These are phyloP conservation scores for Tipula helvola DNA, from an alignment of 2,888 invertebrate genomes.

Conservation along the genomic window DNA sequence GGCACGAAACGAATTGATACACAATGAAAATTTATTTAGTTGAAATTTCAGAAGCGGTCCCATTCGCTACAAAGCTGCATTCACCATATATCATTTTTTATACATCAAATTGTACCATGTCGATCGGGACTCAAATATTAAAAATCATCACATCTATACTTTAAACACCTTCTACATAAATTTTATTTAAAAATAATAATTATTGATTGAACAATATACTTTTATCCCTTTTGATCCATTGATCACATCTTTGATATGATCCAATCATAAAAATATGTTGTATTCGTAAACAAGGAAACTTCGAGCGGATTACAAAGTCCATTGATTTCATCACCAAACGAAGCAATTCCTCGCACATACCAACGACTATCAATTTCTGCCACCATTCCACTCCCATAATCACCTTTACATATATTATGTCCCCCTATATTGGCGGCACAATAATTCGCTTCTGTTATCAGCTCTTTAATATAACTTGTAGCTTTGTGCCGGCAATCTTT, in stretches of 20 bases:
- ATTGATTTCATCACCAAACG: not conserved
- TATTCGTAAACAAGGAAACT: not conserved
- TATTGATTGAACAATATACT: too few species aligned
- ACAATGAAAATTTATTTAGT: too few species aligned
- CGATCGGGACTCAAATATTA: too few species aligned
- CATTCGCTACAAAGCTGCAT: too few species aligned
- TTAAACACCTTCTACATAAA: too few species aligned
- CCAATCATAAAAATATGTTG: not conserved
- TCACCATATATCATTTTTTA: too few species aligned
- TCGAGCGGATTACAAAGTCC: not conserved
- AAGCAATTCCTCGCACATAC: slow-evolving; percentile 17
- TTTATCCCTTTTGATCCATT: too few species aligned
- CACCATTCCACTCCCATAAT: slow-evolving; percentile 39
- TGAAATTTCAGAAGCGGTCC: too few species aligned
- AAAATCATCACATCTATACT: too few species aligned
- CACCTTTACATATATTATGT: slow-evolving; percentile 36
- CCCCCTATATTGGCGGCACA: not conserved
- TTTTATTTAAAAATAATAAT: too few species aligned
- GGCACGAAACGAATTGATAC: too few species aligned
- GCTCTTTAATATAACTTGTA: not conserved
- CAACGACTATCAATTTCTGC: slow-evolving; percentile 20
- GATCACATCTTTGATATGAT: not conserved
- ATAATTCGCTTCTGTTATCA: not conserved
- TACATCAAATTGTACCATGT: too few species aligned
- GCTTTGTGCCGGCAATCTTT: not conserved